Evolutionary conservation across 2,888 invertebrate genomes (phyloP).

Genomic region (Nomada lathburiana): DNA sequence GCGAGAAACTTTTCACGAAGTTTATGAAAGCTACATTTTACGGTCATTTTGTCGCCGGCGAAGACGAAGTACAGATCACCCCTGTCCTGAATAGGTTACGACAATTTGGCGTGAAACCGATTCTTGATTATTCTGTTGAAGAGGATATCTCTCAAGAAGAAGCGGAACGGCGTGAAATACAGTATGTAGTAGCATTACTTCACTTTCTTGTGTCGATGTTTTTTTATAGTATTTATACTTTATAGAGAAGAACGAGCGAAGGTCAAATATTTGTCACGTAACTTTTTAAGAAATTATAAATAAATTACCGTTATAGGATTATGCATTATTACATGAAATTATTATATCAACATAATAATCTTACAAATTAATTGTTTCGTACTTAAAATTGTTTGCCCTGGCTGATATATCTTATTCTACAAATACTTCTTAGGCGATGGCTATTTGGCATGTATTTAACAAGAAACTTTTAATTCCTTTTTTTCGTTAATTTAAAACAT

Average conservation of each 20-base stretch:
- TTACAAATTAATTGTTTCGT: no score
- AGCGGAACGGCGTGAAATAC: constrained; percentile 97
- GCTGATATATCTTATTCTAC: no score
- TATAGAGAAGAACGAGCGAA: not conserved
- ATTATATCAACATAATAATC: no score
- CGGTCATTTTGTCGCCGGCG: constrained; percentile 99
- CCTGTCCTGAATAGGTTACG: constrained; percentile 94
- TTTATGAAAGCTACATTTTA: constrained; percentile 98
- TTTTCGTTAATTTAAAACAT: no score
- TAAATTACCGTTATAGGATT: no score
- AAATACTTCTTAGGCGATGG: no score
- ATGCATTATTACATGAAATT: no score
- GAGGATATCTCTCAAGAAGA: constrained; percentile 97
- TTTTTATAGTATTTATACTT: not conserved
- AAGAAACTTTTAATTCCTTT: no score
- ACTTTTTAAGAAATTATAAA: no score
- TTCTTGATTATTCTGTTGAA: constrained; percentile 99
- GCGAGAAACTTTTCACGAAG: constrained; percentile 91
- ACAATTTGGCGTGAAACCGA: constrained; percentile 99
- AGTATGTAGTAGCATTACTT: constrained; percentile 87
- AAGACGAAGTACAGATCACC: constrained; percentile 94
- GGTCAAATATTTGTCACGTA: not conserved
- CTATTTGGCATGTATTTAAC: no score
- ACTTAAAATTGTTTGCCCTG: no score
- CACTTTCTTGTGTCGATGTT: not conserved